Evolutionary conservation across 2,113 vertebrate genomes (phyloP).

Genomic region (Ivindomyrus marchei): DNA sequence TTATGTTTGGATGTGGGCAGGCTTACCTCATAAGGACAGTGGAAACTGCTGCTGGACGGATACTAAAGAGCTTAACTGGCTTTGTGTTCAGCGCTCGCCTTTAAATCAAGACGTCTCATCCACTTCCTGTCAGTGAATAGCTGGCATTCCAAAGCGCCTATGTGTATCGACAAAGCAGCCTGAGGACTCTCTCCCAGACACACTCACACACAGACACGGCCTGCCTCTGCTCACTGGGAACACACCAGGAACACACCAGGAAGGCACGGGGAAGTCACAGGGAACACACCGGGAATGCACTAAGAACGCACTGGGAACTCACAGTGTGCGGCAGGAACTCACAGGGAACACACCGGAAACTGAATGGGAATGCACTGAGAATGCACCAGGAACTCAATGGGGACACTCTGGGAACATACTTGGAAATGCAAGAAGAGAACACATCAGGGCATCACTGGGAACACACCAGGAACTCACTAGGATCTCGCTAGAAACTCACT

Average conservation of each 20-base stretch:
- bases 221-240: neutral
- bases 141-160: constrained; percentile 78
- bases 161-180: constrained; percentile 68
- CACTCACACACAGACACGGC: constrained; percentile 12
- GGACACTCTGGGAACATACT: neutral
- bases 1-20: constrained; percentile 71
- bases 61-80: constrained; percentile 87
- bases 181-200: constrained; percentile 19
- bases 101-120: constrained; percentile 92
- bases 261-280: neutral
- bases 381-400: neutral
- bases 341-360: neutral
- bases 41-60: constrained; percentile 84
- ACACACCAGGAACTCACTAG: neutral
- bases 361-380: neutral
- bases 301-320: too few species aligned
- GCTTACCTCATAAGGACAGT: constrained; percentile 72
- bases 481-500: neutral
- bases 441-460: neutral
- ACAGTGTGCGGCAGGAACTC: neutral
- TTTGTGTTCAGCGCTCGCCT: constrained; percentile 77
- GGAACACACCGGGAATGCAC: neutral
- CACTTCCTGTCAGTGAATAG: constrained; percentile 83
- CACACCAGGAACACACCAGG: neutral
- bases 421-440: neutral